Conservation (phyloP, 2,113 vertebrate species). For the Myrmecobius fasciatus region DNA sequence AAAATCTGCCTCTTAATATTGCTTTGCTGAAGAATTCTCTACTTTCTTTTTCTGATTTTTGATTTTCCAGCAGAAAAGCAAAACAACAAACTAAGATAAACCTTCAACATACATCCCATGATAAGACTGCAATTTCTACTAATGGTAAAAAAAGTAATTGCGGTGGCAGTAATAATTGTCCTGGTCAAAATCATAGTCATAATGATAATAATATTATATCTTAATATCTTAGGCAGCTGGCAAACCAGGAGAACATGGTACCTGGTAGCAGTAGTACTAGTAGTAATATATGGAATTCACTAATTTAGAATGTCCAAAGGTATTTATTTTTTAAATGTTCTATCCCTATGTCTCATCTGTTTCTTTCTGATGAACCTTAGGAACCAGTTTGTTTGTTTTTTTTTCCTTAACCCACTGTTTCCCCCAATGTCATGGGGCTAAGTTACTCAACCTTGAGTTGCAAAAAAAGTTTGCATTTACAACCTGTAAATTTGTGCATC, state of each 20-base stretch:
- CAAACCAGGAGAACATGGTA: not conserved
- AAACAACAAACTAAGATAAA: not conserved
- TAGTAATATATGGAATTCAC: not conserved
- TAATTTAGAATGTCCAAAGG: not conserved
- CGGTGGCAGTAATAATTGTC: not conserved
- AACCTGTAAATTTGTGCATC: too few relatives aligned
- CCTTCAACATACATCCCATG: slow-evolving; percentile 8
- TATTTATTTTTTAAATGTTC: not conserved
- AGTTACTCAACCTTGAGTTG: too few relatives aligned
- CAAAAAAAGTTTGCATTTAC: too few relatives aligned
- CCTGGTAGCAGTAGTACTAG: slow-evolving; percentile 5
- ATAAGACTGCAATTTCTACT: slow-evolving; percentile 39
- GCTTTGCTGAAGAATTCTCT: not conserved
- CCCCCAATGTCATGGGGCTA: too few relatives aligned
- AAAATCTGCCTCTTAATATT: slow-evolving; percentile 14
- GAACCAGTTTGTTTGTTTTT: too few relatives aligned
- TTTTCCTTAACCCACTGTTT: too few relatives aligned
- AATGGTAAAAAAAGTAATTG: not conserved
- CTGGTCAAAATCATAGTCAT: not conserved
- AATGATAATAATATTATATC: not conserved
- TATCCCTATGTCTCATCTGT: not conserved
- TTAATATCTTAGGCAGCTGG: slow-evolving; percentile 43
- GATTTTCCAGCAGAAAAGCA: slow-evolving; percentile 21
- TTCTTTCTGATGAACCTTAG: too few relatives aligned
- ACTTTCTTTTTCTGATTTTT: slow-evolving; percentile 20